A percentile compares a stretch with the other conserved stretches of the same genome.
These are phyloP conservation scores for Typhlomys cinereus DNA, from an alignment of 2,113 vertebrate genomes.

Conservation along the genomic window DNA sequence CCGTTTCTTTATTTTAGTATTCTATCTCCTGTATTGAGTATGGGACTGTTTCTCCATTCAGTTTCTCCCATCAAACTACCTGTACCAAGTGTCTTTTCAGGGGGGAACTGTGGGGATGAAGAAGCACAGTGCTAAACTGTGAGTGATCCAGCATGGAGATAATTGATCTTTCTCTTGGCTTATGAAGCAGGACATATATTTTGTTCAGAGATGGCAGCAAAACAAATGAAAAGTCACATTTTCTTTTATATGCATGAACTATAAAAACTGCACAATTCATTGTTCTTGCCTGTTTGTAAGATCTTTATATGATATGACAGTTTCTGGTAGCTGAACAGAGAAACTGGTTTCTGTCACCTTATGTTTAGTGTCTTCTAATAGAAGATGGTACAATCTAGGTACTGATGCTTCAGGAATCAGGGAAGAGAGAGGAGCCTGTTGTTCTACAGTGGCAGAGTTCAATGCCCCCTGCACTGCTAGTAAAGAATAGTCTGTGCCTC, in stretches of 20 bases:
- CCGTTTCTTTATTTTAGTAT: constrained; percentile 58
- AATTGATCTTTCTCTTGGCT: background rate
- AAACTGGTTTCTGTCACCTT: constrained; percentile 19
- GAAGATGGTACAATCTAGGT: background rate
- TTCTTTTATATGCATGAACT: background rate
- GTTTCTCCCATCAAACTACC: background rate
- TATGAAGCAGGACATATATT: background rate
- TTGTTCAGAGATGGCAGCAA: constrained; percentile 32
- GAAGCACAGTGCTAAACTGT: background rate
- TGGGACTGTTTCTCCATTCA: background rate
- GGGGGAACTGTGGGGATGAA: background rate
- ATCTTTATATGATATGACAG: background rate
- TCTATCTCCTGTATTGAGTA: background rate
- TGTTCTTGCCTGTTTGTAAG: background rate
- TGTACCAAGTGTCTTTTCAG: too few relatives aligned
- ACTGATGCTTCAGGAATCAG: background rate
- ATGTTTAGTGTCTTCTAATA: too few relatives aligned
- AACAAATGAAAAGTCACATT: background rate
- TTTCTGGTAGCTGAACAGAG: constrained; percentile 40
- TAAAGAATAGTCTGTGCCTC: too few relatives aligned
- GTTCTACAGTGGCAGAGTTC: background rate
- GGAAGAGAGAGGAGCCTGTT: background rate
- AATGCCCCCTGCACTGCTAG: background rate
- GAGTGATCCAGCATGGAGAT: background rate
- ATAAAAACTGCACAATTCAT: background rate